These are phyloP conservation scores for Osmerus mordax DNA, from an alignment of 2,113 vertebrate genomes.

Conservation along the genomic window DNA sequence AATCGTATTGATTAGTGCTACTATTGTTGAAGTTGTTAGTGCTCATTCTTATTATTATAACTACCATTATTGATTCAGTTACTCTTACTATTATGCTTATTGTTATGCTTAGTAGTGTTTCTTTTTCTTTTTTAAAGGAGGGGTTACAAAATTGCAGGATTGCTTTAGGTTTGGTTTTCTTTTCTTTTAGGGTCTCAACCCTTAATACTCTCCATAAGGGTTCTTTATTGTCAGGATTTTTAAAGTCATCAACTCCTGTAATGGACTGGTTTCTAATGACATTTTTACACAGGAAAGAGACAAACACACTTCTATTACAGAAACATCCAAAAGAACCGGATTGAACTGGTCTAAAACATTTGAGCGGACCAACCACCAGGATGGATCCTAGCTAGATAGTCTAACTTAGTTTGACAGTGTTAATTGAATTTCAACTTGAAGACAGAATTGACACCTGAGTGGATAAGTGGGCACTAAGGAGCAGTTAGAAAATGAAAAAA, in stretches of 20 bases:
- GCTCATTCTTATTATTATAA: slow-evolving; percentile 65
- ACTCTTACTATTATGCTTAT: slow-evolving; percentile 57
- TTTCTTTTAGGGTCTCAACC: slow-evolving; percentile 17
- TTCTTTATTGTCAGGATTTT: slow-evolving; percentile 15
- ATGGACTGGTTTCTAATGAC: slow-evolving; percentile 1
- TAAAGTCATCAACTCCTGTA: slow-evolving; percentile 8
- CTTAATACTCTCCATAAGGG: slow-evolving; percentile 17
- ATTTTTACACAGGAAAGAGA: slow-evolving; percentile 5
- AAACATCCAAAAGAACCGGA: slow-evolving; percentile 3
- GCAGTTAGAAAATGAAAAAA: neutral
- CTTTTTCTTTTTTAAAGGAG: slow-evolving; percentile 41
- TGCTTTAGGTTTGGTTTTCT: neutral
- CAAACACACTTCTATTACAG: slow-evolving; percentile 8
- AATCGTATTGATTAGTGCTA: slow-evolving; percentile 39
- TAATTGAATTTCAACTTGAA: neutral
- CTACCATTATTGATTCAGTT: slow-evolving; percentile 63
- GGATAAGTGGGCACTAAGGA: neutral
- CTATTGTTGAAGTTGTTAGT: slow-evolving; percentile 59
- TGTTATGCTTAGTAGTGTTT: slow-evolving; percentile 57
- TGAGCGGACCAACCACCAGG: slow-evolving; percentile 2
- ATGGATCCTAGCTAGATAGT: slow-evolving; percentile 8
- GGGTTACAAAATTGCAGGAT: slow-evolving; percentile 3
- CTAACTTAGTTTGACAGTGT: neutral
- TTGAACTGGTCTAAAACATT: slow-evolving; percentile 1
- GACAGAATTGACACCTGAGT: neutral